A percentile compares a stretch with the other conserved stretches of the same genome.
Conservation (phyloP, 30 jellyfish, hydroid and myxozoan species). For the Phacellophora camtschatica region DNA sequence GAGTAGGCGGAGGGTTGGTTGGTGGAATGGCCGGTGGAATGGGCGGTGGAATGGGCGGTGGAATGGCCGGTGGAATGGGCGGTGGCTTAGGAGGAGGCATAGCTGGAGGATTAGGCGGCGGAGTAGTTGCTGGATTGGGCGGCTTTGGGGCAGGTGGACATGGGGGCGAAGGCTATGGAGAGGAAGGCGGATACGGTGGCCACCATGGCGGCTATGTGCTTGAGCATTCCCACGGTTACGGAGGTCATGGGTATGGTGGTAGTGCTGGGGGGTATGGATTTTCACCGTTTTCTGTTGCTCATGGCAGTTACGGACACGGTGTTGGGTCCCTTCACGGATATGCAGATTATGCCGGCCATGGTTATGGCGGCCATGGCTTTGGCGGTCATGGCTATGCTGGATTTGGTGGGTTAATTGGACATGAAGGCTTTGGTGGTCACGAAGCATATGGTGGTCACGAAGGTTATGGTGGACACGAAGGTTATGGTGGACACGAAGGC, state of each 20-base stretch:
- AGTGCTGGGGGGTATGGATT: too few species aligned
- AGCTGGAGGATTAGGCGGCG: conserved; percentile 67
- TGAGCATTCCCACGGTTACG: conserved; percentile 25
- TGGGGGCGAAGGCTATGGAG: conserved; percentile 60
- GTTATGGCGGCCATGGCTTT: conserved; percentile 39
- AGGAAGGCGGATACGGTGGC: conserved; percentile 54
- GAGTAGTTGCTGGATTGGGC: conserved; percentile 12
- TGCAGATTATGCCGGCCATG: conserved; percentile 31
- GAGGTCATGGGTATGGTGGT: conserved; percentile 50
- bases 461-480: conserved; percentile 40
- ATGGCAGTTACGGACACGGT: too few species aligned
- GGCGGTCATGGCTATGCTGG: conserved; percentile 54
- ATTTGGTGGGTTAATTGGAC: conserved; percentile 36
- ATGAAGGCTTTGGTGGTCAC: conserved; percentile 52
- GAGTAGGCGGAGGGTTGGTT: conserved; percentile 31
- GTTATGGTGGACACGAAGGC: conserved; percentile 26
- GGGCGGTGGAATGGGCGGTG: conserved; percentile 61
- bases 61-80: conserved; percentile 66
- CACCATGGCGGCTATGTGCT: conserved; percentile 26
- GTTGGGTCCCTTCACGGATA: too few species aligned
- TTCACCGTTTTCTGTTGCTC: too few species aligned
- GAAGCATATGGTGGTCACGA: conserved; percentile 55
- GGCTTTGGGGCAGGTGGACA: too few species aligned
- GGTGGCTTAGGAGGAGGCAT: conserved; percentile 68
- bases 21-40: conserved; percentile 63